Base-by-base conservation (phyloP, 2,797 vertebrate genomes). In the Takifugu ocellatus region DNA sequence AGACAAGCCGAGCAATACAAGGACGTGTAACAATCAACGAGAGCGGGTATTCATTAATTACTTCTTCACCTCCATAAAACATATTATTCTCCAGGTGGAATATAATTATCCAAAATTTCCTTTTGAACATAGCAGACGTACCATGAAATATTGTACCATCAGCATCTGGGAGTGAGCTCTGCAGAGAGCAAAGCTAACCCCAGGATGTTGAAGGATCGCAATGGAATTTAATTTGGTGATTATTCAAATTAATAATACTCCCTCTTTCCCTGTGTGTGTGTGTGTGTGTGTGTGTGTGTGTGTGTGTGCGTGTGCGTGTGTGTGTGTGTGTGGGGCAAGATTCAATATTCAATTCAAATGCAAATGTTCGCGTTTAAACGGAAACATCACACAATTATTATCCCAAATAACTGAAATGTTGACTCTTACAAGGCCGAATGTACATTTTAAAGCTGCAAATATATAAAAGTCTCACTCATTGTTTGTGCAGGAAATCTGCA, bases 21-120 rank as follows among this genome's bases (percentile, higher is more conserved):
- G 77, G 68, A 81, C 66, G 57, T 76, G 77, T 72, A 70, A 83
- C 81, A 81, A 77, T 85, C 87, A 83, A 84, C 77, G 76, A 67
- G 64, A 71, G 82, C 70, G 67, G 83, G 68, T 85, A 86, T 84
- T 79, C 74, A 85, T 88, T 84, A 85, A 85, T 86, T 86, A 87
- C 81, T 79, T 84, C 67, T 84, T 79, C 75, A 70, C 81, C 84
- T 75, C 72, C 72, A 70, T 86, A 83, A 81, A 87, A 84, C 80
- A 74, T 88, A 88, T 89, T 82, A 79, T 77, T 82, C 54, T 70
- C 82, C 79, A 78, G 80, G 86, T 77, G 70, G 84, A 82, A 88
- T 84, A 83, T 82, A 86, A 88, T 89, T 72, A 83, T 82, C 67
- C 56, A 68, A 79, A 78, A 80, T 87, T 74, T 83, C 49, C 64